A percentile compares a stretch with the other conserved stretches of the same genome.
Conservation (phyloP, 1,140 invertebrate species). For the Zaprionus lachaisei region DNA sequence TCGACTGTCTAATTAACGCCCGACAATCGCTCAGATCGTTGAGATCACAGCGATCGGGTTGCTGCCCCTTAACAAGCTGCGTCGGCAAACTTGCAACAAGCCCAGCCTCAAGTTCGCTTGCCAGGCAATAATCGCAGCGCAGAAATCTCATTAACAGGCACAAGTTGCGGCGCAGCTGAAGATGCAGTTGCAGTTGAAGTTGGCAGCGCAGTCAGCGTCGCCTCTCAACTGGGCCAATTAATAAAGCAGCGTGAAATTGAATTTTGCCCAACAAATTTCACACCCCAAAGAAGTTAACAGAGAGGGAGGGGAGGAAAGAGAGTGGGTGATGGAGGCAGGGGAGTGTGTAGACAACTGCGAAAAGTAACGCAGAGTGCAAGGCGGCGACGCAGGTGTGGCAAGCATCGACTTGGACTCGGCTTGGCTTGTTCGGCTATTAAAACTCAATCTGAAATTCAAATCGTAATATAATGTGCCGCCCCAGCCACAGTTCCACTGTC, state of each 20-base stretch:
- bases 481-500: constrained; percentile 28
- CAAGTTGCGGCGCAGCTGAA: constrained; percentile 18
- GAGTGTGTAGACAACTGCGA: constrained; percentile 48
- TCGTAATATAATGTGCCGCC: constrained; percentile 70
- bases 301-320: background rate
- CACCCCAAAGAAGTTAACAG: constrained; percentile 50
- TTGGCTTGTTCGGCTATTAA: constrained; percentile 67
- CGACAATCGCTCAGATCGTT: background rate
- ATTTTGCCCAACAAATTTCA: constrained; percentile 73
- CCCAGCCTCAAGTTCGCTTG: background rate
- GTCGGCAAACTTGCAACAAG: constrained; percentile 25
- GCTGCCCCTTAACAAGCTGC: constrained; percentile 18
- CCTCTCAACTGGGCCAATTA: constrained; percentile 77
- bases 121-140: constrained; percentile 58
- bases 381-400: constrained; percentile 75
- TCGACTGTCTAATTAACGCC: constrained; percentile 53
- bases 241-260: constrained; percentile 84
- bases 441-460: constrained; percentile 84
- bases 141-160: constrained; percentile 77
- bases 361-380: constrained; percentile 54
- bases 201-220: constrained; percentile 11
- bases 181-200: constrained; percentile 6
- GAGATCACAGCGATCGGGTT: background rate
- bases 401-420: background rate
- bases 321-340: background rate